Evolutionary conservation across 2,888 invertebrate species (phyloP).

Genomic region (Micoletzkya japonica): DNA sequence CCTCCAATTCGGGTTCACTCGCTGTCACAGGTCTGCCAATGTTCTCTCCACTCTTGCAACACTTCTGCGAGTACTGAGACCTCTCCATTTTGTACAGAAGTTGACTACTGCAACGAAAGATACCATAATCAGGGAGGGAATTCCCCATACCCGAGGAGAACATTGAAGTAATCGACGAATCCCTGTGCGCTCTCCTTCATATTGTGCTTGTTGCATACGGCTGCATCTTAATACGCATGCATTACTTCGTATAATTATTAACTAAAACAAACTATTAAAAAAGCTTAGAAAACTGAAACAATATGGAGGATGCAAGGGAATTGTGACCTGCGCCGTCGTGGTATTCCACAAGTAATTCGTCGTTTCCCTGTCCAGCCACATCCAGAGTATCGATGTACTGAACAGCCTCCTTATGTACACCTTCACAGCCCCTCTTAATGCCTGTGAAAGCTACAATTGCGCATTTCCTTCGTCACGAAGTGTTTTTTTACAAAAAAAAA

Average conservation of each 20-base stretch:
- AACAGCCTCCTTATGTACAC: background rate
- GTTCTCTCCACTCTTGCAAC: background rate
- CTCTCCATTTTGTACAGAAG: constrained; percentile 19
- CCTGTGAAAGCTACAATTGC: too few species aligned
- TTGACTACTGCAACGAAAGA: constrained; percentile 8
- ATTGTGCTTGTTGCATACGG: constrained; percentile 11
- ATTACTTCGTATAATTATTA: too few species aligned
- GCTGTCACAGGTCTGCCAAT: background rate
- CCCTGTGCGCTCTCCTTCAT: constrained; percentile 20
- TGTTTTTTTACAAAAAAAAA: too few species aligned
- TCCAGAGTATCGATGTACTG: background rate
- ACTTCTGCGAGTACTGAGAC: background rate
- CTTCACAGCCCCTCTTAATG: background rate
- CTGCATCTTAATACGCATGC: too few species aligned
- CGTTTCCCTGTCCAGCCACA: background rate
- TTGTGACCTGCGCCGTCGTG: background rate
- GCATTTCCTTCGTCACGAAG: too few species aligned
- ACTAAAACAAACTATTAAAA: background rate
- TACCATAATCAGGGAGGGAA: background rate
- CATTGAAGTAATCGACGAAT: constrained; percentile 22
- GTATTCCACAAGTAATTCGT: constrained; percentile 11
- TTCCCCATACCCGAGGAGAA: background rate
- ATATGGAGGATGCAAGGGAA: background rate
- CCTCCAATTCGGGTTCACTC: constrained; percentile 13
- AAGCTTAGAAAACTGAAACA: background rate